phyloP scores from a whole-genome alignment of 2,888 invertebrate genomes.

The Labia minor region DNA sequence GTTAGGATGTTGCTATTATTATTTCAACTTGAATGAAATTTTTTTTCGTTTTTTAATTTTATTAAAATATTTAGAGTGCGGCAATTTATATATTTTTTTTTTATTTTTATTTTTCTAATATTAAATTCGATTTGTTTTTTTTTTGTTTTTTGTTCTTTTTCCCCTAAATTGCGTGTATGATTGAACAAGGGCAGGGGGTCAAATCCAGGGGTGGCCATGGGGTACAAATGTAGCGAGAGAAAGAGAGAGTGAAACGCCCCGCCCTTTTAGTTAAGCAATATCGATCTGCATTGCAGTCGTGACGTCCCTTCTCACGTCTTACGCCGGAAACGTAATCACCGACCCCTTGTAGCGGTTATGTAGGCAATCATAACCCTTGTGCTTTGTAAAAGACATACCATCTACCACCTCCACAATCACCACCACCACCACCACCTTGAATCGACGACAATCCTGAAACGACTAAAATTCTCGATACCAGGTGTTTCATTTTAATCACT shows the following conservation, averaged over 20 bases:
- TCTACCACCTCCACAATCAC: too few relatives aligned
- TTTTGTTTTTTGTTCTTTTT: too few relatives aligned
- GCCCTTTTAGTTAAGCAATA: neutral
- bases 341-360: neutral
- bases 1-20: too few relatives aligned
- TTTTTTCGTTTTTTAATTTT: too few relatives aligned
- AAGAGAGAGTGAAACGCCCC: neutral
- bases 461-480: neutral
- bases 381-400: neutral
- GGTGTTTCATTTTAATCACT: conserved; percentile 5
- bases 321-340: neutral
- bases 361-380: neutral
- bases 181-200: neutral
- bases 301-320: conserved; percentile 2
- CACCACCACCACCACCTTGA: too few relatives aligned
- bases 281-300: conserved; percentile 13
- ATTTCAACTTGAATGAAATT: too few relatives aligned
- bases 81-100: too few relatives aligned
- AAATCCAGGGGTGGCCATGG: neutral
- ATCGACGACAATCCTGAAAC: neutral
- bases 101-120: too few relatives aligned
- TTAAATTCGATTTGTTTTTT: too few relatives aligned
- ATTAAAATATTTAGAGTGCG: too few relatives aligned
- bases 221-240: neutral
- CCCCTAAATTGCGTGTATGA: neutral